Base-by-base conservation (phyloP, 2,113 vertebrate genomes). In the Sturnira hondurensis region DNA sequence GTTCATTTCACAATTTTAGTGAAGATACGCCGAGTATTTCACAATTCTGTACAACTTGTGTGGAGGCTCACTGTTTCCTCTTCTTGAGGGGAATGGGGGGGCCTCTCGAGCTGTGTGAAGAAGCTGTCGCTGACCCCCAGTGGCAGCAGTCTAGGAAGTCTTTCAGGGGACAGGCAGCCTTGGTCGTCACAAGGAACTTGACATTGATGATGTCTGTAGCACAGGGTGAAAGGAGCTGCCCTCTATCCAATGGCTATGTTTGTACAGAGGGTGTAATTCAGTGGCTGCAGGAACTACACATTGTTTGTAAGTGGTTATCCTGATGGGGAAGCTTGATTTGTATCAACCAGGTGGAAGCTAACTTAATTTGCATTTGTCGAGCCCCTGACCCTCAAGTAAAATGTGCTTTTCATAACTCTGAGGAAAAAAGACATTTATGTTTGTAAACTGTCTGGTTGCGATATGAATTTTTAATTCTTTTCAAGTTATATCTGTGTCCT, bases 351-450 rank as follows among this genome's bases (percentile, higher is more conserved):
- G 58, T 71, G 10, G 89, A 91, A 94, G 56, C 5, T 19, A 63
- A 45, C 65, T 76, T 94, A 47, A 81, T 89, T 93, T 93, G 86
- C 73, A 84, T 77, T 92, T 91, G 73, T 71, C 71, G 82, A 89
- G 20, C 58, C 92, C 93, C 80, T 86, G 78, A 81, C 41, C 13
- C 50, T 76, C 43, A 91, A 90, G 74, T 81, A 43, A 95, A 81
- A 58, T 82, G 71, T 38, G 26, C 58, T 61, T 89, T 97, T 86
- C 86, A 58, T 84, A 74, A 84, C 41, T 36, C 4, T 45, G 17
- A 81, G 2, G 74, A 71, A 86, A 19, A 80, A 68, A 52, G n/a
- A 7, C 22, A 38, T 65, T 85, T 36, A 65, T 89, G 91, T 76
- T 90, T n/a, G 36, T 83, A 91, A 70, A 65, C 74, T 71, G 85